These are phyloP conservation scores for Luidia sarsii DNA, from an alignment of 53 echinoderm and acorn worm species.

Conservation along the genomic window DNA sequence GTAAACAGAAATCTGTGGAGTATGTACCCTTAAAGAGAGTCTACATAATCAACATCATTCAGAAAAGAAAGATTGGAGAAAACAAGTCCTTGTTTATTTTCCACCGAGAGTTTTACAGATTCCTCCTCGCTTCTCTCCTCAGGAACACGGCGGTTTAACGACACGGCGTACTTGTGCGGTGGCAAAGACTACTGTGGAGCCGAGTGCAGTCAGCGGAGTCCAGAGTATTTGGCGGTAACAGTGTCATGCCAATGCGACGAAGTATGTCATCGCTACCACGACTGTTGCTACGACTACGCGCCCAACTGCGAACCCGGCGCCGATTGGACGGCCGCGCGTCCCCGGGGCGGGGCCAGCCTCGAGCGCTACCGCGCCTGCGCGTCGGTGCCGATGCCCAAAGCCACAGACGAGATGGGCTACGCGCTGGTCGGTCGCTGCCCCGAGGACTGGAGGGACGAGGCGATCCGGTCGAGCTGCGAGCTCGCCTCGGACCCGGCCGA, in stretches of 20 bases:
- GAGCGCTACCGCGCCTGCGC: background rate
- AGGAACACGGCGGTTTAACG: background rate
- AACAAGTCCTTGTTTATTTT: no score
- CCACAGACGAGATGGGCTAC: constrained; percentile 19
- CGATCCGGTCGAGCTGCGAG: constrained; percentile 31
- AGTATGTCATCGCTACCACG: constrained; percentile 1
- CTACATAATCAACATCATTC: no score
- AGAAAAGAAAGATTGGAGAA: no score
- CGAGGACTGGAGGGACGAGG: constrained; percentile 1
- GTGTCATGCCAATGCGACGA: constrained; percentile 40
- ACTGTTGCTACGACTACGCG: constrained; percentile 41
- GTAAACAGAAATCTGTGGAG: no score
- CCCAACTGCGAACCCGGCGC: constrained; percentile 14
- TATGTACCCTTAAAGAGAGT: no score
- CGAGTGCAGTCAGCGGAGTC: background rate
- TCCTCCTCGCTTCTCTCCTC: no score
- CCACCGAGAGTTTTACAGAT: no score
- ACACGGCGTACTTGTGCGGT: constrained; percentile 5
- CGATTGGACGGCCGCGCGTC: background rate
- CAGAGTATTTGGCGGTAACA: background rate
- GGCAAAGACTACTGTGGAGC: constrained; percentile 4
- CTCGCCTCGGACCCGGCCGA: background rate
- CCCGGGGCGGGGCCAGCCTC: background rate
- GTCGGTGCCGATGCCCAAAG: constrained; percentile 18
- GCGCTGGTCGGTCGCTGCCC: constrained; percentile 23